phyloP scores from a whole-genome alignment of 2,888 invertebrate genomes.

The Orthonevra nobilis region DNA sequence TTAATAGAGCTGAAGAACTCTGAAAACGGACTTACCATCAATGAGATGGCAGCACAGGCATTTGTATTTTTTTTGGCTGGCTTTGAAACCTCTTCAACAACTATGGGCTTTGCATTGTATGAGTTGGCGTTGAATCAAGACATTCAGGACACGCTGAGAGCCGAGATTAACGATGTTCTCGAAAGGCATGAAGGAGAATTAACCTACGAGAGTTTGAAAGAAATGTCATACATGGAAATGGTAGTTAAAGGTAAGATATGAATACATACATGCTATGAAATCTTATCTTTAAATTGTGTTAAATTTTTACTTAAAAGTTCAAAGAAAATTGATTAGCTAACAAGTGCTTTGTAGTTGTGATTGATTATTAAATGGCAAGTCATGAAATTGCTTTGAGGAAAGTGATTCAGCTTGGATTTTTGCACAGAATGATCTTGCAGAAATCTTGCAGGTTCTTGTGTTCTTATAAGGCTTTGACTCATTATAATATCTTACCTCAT shows the following conservation, averaged over 20 bases:
- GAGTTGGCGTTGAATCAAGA: conserved; percentile 76
- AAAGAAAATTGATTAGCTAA: too few species aligned
- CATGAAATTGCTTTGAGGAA: too few species aligned
- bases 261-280: too few species aligned
- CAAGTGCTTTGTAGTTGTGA: too few species aligned
- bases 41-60: conserved; percentile 76
- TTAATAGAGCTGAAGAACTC: conserved; percentile 81
- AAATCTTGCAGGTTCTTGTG: too few species aligned
- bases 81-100: conserved; percentile 84
- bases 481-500: too few species aligned
- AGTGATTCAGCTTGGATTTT: too few species aligned
- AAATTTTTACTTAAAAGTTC: too few species aligned
- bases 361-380: too few species aligned
- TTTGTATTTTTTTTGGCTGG: conserved; percentile 80
- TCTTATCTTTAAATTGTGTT: too few species aligned
- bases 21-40: conserved; percentile 64
- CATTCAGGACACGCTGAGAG: conserved; percentile 72
- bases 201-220: conserved; percentile 75
- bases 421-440: too few species aligned
- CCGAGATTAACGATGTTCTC: conserved; percentile 71
- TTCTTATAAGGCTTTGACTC: too few species aligned
- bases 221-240: conserved; percentile 81
- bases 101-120: conserved; percentile 81
- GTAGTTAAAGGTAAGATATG: conserved; percentile 79
- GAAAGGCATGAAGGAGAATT: conserved; percentile 72